Evolutionary conservation across 1,140 invertebrate species (phyloP).

Genomic region (Atta texana): DNA sequence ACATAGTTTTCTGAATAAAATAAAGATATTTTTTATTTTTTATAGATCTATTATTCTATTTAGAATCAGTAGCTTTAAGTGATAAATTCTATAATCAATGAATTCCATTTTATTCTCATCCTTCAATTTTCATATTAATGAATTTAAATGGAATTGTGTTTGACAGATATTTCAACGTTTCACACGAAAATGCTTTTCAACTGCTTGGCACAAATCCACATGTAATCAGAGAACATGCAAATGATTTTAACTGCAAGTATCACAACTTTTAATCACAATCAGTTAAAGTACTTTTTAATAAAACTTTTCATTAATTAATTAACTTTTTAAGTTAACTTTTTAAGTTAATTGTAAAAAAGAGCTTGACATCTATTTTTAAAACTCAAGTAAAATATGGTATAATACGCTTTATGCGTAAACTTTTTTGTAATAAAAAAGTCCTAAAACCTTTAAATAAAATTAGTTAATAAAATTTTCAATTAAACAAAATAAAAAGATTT

Average conservation of each 20-base stretch:
- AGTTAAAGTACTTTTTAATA: constrained; percentile 7
- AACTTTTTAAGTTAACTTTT: not conserved
- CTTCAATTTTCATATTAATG: constrained; percentile 36
- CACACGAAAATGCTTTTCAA: constrained; percentile 63
- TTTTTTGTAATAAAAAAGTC: not conserved
- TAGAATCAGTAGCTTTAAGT: constrained; percentile 11
- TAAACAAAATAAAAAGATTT: not conserved
- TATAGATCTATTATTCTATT: constrained; percentile 3
- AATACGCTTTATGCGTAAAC: not conserved
- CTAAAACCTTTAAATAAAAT: not conserved
- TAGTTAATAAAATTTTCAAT: not conserved
- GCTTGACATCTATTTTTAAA: not conserved
- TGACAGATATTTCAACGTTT: constrained; percentile 18
- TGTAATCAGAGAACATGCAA: constrained; percentile 53
- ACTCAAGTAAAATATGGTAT: not conserved
- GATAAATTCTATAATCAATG: not conserved
- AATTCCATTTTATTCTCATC: not conserved
- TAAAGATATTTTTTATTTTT: not conserved
- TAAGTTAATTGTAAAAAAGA: not conserved
- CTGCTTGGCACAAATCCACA: constrained; percentile 45
- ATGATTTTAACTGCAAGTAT: constrained; percentile 40
- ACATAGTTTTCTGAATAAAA: not conserved
- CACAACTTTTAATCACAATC: not conserved
- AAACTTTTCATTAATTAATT: constrained; percentile 3
- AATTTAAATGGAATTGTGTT: constrained; percentile 49